Percentiles rank a stretch among this genome's conserved stretches.
phyloP scores from a whole-genome alignment of 2,888 invertebrate species.

The Sphecodes monilicornis region DNA sequence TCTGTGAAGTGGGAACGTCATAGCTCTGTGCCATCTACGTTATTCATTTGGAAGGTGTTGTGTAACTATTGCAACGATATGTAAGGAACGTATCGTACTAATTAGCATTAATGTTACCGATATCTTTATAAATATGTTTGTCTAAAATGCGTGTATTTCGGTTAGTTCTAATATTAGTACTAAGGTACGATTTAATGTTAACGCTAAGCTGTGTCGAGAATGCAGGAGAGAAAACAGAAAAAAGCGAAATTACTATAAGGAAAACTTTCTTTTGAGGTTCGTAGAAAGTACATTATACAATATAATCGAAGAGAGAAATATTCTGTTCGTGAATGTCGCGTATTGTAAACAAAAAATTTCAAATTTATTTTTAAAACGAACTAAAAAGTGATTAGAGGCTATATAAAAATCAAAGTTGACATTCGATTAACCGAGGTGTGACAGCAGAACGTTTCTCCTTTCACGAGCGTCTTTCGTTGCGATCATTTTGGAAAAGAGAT shows the following conservation, averaged over 20 bases:
- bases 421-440: not conserved
- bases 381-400: not conserved
- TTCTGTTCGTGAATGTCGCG: slow-evolving; percentile 51
- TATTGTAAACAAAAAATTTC: not conserved
- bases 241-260: slow-evolving; percentile 34
- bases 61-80: slow-evolving; percentile 34
- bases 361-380: slow-evolving; percentile 10
- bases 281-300: slow-evolving; percentile 46
- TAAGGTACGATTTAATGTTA: slow-evolving; percentile 52
- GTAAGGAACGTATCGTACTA: slow-evolving; percentile 40
- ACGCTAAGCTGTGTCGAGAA: slow-evolving; percentile 26
- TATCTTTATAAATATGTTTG: slow-evolving; percentile 65
- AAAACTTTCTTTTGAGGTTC: slow-evolving; percentile 45
- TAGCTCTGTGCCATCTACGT: slow-evolving; percentile 45
- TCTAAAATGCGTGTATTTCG: slow-evolving; percentile 73
- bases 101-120: slow-evolving; percentile 37
- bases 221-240: slow-evolving; percentile 2
- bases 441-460: slow-evolving; percentile 64
- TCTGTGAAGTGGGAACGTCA: slow-evolving; percentile 17
- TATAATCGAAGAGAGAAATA: slow-evolving; percentile 59
- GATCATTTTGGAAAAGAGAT: not conserved
- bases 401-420: not conserved
- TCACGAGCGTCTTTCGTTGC: not conserved
- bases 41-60: slow-evolving; percentile 44
- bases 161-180: slow-evolving; percentile 58